Conservation (phyloP, 2,888 invertebrate species). For the Sarcophaga rosellei region DNA sequence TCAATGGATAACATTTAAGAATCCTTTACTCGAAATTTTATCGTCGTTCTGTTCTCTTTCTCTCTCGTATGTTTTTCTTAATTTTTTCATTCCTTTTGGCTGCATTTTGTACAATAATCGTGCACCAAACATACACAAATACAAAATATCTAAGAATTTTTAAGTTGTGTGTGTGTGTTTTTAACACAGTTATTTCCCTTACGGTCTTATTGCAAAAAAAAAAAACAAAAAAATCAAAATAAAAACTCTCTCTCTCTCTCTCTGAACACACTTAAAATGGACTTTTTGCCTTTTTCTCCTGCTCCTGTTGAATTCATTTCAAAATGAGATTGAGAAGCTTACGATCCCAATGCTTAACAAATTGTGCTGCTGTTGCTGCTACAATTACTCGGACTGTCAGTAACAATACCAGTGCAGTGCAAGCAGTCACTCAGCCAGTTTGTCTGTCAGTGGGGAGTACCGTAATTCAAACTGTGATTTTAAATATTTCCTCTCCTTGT, state of each 20-base stretch:
- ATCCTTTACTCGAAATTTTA: constrained; percentile 5
- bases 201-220: constrained; percentile 27
- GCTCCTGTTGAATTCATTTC: constrained; percentile 18
- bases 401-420: not conserved
- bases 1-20: constrained; percentile 13
- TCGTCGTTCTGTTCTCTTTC: not conserved
- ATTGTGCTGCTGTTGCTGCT: not conserved
- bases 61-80: not conserved
- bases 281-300: not conserved
- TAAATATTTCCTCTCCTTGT: not conserved
- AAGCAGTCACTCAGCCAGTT: not conserved
- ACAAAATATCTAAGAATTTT: not conserved
- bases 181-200: constrained; percentile 56
- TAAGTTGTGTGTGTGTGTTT: constrained; percentile 34
- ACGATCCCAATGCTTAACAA: too few relatives aligned
- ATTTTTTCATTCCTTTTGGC: not conserved
- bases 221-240: too few relatives aligned
- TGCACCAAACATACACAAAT: not conserved
- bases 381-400: not conserved
- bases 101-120: not conserved
- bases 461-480: constrained; percentile 21
- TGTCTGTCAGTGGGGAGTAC: not conserved
- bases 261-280: too few relatives aligned
- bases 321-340: not conserved
- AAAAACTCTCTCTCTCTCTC: too few relatives aligned